Base-by-base conservation (phyloP, 92 coral and sea anemone species). In the Scolanthus callimorphus region DNA sequence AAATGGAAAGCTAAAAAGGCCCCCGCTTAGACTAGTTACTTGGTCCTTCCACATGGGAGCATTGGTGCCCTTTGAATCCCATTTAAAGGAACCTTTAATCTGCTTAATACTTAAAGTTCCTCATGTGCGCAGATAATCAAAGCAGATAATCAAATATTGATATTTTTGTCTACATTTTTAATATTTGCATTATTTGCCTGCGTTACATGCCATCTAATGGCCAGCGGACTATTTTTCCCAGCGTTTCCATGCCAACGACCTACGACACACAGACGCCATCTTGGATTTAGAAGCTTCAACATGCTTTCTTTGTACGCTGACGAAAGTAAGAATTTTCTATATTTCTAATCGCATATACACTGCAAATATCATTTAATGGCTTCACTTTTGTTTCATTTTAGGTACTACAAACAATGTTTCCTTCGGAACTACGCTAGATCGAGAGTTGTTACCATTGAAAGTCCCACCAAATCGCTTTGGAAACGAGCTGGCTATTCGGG, bases 401-500 rank as follows among this genome's bases (percentile, higher is more conserved):
- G 64, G 50, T 52, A 69, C 51, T 20, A 74, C 73, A 67, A 46
- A 60, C 34, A 56, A 73, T 51, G 79, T 85, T 20, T 80, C 86
- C 19, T 91, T 91, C 59, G 97, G 97, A 22, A 83, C 97, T 11
- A 91, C 97, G 0, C 73, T 88, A 11, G 85, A 91, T 31, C 86
- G 97, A 0, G 96, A 85, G 57, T 72, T 91, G 23, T 57, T 91
- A 31, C 97, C 97, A 17, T 78, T 88, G 3, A 69, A 91, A 67
- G 73, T 88, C 6, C 97, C 97, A 25, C 74, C 88, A 25, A 91
- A 82, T 20, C 83, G 97, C 24, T 85, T 90, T 63, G 97, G 97
- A 21, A 91, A 91, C 34, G 86, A 88, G 50, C 69, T 91, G 27
- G 79, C 63, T 0, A 57, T 80, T 11, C 89, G 96, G 0, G 90